phyloP scores from a whole-genome alignment of 2,113 vertebrate genomes.

The Psilopogon haemacephalus region DNA sequence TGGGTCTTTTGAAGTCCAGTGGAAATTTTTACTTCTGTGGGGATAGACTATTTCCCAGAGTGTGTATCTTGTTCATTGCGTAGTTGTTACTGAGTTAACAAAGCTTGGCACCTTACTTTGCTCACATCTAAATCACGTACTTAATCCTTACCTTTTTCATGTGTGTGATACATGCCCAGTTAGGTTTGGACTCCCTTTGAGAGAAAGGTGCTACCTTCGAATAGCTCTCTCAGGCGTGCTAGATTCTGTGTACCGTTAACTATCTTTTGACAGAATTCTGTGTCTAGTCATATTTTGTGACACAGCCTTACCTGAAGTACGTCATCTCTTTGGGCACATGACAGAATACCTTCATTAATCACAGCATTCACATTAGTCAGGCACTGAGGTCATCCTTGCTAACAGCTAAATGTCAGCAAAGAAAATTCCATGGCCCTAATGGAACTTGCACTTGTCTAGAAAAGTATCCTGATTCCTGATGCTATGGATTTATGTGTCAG shows the following conservation, averaged over 20 bases:
- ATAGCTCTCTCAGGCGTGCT: background rate
- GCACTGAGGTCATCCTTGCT: slow-evolving; percentile 7
- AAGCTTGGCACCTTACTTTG: background rate
- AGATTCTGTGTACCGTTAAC: background rate
- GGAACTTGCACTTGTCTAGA: slow-evolving; percentile 1
- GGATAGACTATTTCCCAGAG: background rate
- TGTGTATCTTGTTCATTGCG: background rate
- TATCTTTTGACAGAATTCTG: background rate
- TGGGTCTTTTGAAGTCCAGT: background rate
- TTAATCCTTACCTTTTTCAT: background rate
- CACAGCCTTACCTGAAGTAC: slow-evolving; percentile 11
- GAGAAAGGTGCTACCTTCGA: background rate
- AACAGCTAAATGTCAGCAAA: slow-evolving; percentile 42
- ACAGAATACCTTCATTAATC: slow-evolving; percentile 14
- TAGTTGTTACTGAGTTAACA: background rate
- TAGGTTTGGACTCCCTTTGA: background rate
- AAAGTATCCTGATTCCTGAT: background rate
- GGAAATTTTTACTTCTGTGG: background rate
- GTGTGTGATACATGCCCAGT: accelerated
- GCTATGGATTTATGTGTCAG: background rate
- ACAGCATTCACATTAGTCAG: background rate
- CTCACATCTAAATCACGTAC: background rate
- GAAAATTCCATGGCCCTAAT: background rate
- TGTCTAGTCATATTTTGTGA: slow-evolving; percentile 24
- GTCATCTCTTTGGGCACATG: background rate